Percentiles rank a stretch among this genome's conserved stretches.
Evolutionary conservation across 2,113 vertebrate genomes (phyloP).

Genomic region (Buteo buteo): DNA sequence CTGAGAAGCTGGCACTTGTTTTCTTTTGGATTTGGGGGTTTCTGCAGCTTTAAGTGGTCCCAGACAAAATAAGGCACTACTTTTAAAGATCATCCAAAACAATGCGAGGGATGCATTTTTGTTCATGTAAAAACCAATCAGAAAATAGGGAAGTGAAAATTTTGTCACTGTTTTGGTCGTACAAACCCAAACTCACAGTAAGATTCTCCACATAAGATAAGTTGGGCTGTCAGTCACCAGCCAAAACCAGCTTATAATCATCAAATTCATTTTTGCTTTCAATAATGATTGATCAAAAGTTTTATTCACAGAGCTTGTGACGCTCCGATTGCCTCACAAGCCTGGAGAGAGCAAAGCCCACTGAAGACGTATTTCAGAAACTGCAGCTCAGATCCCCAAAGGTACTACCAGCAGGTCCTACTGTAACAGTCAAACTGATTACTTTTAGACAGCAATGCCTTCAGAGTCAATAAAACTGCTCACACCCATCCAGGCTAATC

Average conservation of each 20-base stretch:
- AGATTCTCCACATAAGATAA: not conserved
- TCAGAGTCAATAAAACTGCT: not conserved
- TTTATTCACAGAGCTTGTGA: not conserved
- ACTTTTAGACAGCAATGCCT: not conserved
- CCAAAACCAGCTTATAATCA: not conserved
- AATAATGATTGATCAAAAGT: not conserved
- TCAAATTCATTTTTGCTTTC: not conserved
- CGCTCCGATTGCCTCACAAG: not conserved
- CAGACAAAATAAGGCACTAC: not conserved
- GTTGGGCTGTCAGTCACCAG: not conserved
- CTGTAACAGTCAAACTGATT: not conserved
- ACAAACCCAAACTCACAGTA: not conserved
- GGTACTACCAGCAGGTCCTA: not conserved
- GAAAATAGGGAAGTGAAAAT: not conserved
- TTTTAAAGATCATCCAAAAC: not conserved
- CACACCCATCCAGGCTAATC: not conserved
- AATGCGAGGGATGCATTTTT: not conserved
- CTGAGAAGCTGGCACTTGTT: not conserved
- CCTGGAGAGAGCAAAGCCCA: not conserved
- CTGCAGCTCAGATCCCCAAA: not conserved
- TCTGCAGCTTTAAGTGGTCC: fast-evolving
- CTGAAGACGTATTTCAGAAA: not conserved
- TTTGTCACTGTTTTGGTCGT: not conserved
- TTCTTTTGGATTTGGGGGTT: not conserved
- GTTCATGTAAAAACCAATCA: not conserved